Conservation (phyloP, 2,113 vertebrate species). For the Psophia crepitans region DNA sequence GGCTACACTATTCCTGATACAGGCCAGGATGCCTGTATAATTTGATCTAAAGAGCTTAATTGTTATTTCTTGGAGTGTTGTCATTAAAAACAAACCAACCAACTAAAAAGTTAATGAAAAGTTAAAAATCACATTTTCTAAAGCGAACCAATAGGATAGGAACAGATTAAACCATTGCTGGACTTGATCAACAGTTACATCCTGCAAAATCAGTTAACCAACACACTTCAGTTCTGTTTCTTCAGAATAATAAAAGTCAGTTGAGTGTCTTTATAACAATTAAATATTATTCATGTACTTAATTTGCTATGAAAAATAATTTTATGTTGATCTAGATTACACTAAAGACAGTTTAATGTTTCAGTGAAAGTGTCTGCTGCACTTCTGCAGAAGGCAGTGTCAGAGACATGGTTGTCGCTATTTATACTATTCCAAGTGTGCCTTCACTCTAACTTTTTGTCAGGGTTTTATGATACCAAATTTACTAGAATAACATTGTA, state of each 20-base stretch:
- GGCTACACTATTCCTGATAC: too few relatives aligned
- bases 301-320: neutral
- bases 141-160: neutral
- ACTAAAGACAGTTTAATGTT: neutral
- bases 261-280: neutral
- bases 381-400: neutral
- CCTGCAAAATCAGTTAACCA: neutral
- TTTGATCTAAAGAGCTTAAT: neutral
- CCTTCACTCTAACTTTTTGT: neutral
- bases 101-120: too few relatives aligned
- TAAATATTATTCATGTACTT: neutral
- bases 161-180: neutral
- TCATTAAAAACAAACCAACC: too few relatives aligned
- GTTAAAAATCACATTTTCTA: too few relatives aligned
- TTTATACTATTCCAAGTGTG: neutral
- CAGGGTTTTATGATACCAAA: neutral
- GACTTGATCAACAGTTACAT: neutral
- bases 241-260: neutral
- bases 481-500: neutral
- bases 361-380: neutral
- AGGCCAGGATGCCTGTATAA: too few relatives aligned
- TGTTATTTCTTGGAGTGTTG: neutral
- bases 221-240: neutral
- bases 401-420: neutral
- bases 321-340: neutral